phyloP scores from a whole-genome alignment of 1,140 invertebrate species.

The Drosophila ironensis region DNA sequence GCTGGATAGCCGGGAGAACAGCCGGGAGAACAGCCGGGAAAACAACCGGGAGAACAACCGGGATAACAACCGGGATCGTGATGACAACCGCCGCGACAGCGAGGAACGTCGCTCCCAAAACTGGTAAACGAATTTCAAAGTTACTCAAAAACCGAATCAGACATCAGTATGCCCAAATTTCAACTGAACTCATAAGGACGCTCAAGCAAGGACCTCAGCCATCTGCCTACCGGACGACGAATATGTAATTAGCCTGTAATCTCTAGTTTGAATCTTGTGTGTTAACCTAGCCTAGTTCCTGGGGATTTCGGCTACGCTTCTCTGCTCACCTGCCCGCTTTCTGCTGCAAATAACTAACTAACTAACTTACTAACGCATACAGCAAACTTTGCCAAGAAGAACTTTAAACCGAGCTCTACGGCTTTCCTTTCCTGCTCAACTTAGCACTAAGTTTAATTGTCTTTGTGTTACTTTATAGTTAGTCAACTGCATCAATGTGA shows the following conservation, averaged over 20 bases:
- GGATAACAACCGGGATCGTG: constrained; percentile 9
- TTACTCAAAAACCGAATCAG: too few relatives aligned
- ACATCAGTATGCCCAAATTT: background rate
- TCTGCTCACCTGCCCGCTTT: constrained; percentile 2
- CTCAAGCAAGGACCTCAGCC: constrained; percentile 43
- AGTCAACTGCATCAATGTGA: constrained; percentile 57
- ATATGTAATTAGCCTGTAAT: constrained; percentile 36
- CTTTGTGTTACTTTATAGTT: constrained; percentile 58
- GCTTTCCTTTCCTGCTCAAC: constrained; percentile 22
- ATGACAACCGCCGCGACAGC: constrained; percentile 8
- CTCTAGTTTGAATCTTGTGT: constrained; percentile 39
- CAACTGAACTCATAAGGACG: constrained; percentile 60
- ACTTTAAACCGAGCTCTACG: constrained; percentile 43
- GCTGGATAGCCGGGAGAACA: constrained; percentile 49
- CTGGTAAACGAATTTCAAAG: constrained; percentile 56
- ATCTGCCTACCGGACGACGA: constrained; percentile 50
- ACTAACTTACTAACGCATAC: constrained; percentile 21
- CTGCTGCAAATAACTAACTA: background rate
- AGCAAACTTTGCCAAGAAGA: constrained; percentile 38
- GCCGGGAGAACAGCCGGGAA: constrained; percentile 27
- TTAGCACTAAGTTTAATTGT: constrained; percentile 62
- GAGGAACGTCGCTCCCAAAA: constrained; percentile 39
- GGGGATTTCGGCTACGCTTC: constrained; percentile 49
- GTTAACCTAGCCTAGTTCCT: constrained; percentile 39
- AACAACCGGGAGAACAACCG: constrained; percentile 17